Percentiles rank a stretch among this genome's conserved stretches.
phyloP scores from a whole-genome alignment of 1,140 invertebrate genomes.

The Drosophila repletoides region DNA sequence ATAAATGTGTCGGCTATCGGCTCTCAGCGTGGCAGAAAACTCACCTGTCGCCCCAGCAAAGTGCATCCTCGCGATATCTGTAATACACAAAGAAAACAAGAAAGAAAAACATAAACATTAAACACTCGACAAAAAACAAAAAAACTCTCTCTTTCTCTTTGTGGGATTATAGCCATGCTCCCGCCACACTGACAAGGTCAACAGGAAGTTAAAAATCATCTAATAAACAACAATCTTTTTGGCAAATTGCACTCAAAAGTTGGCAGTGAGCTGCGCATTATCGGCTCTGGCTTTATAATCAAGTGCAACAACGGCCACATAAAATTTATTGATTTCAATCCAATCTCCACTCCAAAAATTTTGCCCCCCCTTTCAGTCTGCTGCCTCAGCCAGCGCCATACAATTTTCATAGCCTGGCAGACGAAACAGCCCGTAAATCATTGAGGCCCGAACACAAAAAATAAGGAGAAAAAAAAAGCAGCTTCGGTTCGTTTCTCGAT shows the following conservation, averaged over 20 bases:
- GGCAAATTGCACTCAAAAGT: constrained; percentile 57
- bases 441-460: constrained; percentile 38
- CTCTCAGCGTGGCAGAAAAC: constrained; percentile 55
- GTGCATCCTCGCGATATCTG: constrained; percentile 89
- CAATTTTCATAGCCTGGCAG: constrained; percentile 40
- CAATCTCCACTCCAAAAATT: background rate
- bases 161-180: too few relatives aligned
- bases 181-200: constrained; percentile 53
- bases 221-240: constrained; percentile 66
- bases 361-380: background rate
- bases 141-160: constrained; percentile 1
- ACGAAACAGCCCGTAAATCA: constrained; percentile 62
- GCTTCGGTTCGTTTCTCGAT: too few relatives aligned
- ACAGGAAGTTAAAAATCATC: constrained; percentile 48
- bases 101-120: constrained; percentile 23
- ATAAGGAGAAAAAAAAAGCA: too few relatives aligned
- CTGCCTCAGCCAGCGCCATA: constrained; percentile 27
- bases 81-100: constrained; percentile 80
- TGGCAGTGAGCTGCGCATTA: constrained; percentile 35
- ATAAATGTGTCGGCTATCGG: constrained; percentile 76
- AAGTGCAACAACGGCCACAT: constrained; percentile 55
- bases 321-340: constrained; percentile 75
- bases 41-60: constrained; percentile 91
- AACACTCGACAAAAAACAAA: constrained; percentile 2
- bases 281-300: constrained; percentile 62